Base-by-base conservation (phyloP, 2,888 invertebrate species). In the Periphyllus acericola region DNA sequence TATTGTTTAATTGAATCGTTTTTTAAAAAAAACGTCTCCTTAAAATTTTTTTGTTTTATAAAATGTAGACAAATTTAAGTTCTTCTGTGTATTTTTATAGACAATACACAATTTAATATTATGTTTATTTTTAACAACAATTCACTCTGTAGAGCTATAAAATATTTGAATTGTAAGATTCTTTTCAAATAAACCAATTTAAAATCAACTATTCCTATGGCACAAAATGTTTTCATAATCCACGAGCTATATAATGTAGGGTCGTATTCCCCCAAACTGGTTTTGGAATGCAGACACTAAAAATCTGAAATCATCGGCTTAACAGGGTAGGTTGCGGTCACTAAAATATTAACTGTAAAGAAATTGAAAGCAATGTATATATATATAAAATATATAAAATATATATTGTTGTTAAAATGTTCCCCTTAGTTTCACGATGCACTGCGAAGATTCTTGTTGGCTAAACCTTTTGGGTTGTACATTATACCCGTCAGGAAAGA, bases 271-370 rank as follows among this genome's bases (percentile, higher is more conserved):
- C 9, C 8, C n/a, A 66, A 79, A 80, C 80, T 60, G 80, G 80
- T 80, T 80, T 80, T 34, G 60, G 60, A 80, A 66, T 66, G 25
- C 21, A 36, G 36, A 80, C 60, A 60, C 60, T 80, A 60, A 80
- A 66, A 80, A 66, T n/a, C 29, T 68, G 11, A 29, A 68, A 68
- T 29, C 68, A 68, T n/a, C n/a, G 68, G 68, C 29, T 68, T 68
- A n/a, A 25, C 11, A 68, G 68, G 68, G 68, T 68, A 68, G 68
- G n/a, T 1, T 46, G n/a, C n/a, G 46, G 14, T 68, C 29, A 60
- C 25, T 21, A 60, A 25, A 60, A 60, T 60, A 25, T 60, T 60
- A 60, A 60, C 60, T 25, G 68, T 8, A 25, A 68, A 68, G 9
- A 0, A 68, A 68, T 60, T 60, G 60, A 60, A 60, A 60, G 60